These are phyloP conservation scores for Pseudochaenichthys georgianus DNA, from an alignment of 2,797 vertebrate genomes.

Conservation along the genomic window DNA sequence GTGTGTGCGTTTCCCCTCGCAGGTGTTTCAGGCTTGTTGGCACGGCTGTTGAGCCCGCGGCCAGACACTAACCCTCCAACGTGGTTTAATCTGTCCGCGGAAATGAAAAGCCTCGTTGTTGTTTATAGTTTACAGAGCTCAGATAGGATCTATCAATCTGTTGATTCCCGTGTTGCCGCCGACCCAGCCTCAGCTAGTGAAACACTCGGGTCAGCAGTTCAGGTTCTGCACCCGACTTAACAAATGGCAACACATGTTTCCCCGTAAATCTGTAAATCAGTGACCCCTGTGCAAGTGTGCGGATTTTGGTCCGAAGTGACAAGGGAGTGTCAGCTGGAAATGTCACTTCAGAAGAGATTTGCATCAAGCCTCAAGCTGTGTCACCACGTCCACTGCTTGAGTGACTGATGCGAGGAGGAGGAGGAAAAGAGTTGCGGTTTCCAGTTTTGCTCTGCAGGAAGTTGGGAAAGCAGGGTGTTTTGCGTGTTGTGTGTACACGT, in stretches of 20 bases:
- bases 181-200: background rate
- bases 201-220: constrained; percentile 50
- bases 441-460: constrained; percentile 27
- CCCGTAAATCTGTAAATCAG: constrained; percentile 64
- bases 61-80: constrained; percentile 46
- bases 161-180: background rate
- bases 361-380: constrained; percentile 79
- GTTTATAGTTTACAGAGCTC: constrained; percentile 55
- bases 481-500: constrained; percentile 25
- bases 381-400: constrained; percentile 65
- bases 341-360: constrained; percentile 89
- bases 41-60: constrained; percentile 58
- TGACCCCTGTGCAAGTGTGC: constrained; percentile 69
- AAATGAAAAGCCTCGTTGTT: constrained; percentile 65
- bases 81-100: constrained; percentile 46
- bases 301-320: constrained; percentile 82
- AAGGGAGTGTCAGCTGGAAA: constrained; percentile 82
- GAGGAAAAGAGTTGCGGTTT: constrained; percentile 57
- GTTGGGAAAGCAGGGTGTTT: constrained; percentile 23
- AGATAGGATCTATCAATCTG: constrained; percentile 47
- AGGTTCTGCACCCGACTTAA: constrained; percentile 17
- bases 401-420: constrained; percentile 59
- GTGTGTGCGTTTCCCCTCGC: constrained; percentile 60
- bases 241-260: constrained; percentile 58
- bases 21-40: constrained; percentile 75